A percentile compares a stretch with the other conserved stretches of the same genome.
Conservation (phyloP, 2,888 invertebrate species). For the Galerucella pusilla region DNA sequence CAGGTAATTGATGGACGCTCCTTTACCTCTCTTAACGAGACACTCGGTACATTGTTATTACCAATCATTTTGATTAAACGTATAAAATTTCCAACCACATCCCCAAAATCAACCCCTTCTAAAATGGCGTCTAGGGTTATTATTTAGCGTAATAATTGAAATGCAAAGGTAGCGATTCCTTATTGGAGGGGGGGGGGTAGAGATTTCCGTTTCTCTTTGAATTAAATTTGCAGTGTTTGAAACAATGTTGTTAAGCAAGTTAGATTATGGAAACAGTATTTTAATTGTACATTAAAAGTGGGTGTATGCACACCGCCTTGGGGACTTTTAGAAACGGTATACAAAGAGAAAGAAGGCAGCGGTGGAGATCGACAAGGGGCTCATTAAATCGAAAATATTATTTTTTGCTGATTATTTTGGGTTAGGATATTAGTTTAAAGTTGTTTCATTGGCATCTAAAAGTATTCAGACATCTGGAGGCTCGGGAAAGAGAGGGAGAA, state of each 20-base stretch:
- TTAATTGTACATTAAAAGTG: slow-evolving; percentile 64
- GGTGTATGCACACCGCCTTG: slow-evolving; percentile 39
- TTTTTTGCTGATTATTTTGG: too few relatives aligned
- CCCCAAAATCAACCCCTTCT: slow-evolving; percentile 1
- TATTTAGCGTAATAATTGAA: slow-evolving; percentile 36
- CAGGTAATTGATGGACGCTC: too few relatives aligned
- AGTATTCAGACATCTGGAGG: too few relatives aligned
- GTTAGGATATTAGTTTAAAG: too few relatives aligned
- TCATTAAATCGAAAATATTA: neutral
- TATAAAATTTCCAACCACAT: neutral
- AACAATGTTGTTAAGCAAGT: slow-evolving; percentile 59
- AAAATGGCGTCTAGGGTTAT: neutral
- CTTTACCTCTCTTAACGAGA: too few relatives aligned
- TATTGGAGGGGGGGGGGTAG: slow-evolving; percentile 43
- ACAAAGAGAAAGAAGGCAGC: slow-evolving; percentile 5
- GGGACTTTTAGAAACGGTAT: slow-evolving; percentile 38
- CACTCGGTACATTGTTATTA: too few relatives aligned
- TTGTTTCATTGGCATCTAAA: too few relatives aligned
- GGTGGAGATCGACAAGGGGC: neutral
- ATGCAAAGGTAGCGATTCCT: slow-evolving; percentile 44
- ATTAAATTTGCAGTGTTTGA: slow-evolving; percentile 51
- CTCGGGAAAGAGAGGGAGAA: too few relatives aligned
- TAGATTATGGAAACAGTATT: slow-evolving; percentile 62
- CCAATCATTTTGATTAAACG: neutral
- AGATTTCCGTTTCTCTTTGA: slow-evolving; percentile 43